Percentiles rank a stretch among this genome's conserved stretches.
Conservation (phyloP, 2,113 vertebrate species). For the Hymenochirus boettgeri region DNA sequence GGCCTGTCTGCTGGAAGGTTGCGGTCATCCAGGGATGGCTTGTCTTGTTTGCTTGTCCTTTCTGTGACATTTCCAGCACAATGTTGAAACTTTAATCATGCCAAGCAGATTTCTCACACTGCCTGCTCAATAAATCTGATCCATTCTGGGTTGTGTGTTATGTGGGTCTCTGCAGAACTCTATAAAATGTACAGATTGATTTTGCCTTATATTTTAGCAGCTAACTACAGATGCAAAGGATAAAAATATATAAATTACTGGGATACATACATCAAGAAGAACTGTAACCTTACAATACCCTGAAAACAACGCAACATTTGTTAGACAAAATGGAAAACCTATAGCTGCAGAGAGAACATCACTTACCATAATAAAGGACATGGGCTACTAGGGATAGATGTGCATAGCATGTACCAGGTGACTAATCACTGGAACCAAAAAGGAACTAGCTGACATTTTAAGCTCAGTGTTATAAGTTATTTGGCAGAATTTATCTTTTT, state of each 20-base stretch:
- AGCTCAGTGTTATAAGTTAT: too few species aligned
- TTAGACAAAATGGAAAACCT: too few species aligned
- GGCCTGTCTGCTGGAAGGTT: constrained; percentile 17
- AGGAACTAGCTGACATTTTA: too few species aligned
- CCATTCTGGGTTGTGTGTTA: constrained; percentile 14
- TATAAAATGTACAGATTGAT: constrained; percentile 33
- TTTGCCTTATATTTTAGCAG: neutral
- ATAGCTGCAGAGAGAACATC: too few species aligned
- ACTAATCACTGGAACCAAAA: too few species aligned
- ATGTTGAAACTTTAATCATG: constrained; percentile 28
- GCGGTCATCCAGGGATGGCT: constrained; percentile 19
- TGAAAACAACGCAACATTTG: too few species aligned
- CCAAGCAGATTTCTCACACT: constrained; percentile 18
- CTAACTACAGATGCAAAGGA: constrained; percentile 2
- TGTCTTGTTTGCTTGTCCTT: constrained; percentile 38
- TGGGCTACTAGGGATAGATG: too few species aligned
- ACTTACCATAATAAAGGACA: too few species aligned
- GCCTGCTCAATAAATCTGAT: constrained; percentile 26
- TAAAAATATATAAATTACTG: neutral
- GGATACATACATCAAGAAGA: neutral
- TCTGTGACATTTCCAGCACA: constrained; percentile 27
- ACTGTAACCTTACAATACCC: too few species aligned
- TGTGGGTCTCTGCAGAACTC: constrained; percentile 13
- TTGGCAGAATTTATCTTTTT: too few species aligned
- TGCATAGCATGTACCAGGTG: too few species aligned